Evolutionary conservation across 2,888 invertebrate genomes (phyloP).

Genomic region (Dione juno): DNA sequence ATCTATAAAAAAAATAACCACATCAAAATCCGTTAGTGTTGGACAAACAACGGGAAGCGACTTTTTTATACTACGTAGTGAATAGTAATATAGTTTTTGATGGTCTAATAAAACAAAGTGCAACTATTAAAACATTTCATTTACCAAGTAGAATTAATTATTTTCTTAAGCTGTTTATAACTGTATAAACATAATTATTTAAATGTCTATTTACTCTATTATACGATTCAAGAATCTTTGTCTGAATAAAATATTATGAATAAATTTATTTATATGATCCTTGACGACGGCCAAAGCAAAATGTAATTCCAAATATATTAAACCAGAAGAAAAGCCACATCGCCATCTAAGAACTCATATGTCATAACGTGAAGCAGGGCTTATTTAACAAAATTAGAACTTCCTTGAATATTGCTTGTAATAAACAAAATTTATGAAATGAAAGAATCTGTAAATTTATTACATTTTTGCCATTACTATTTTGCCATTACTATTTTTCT

Average conservation of each 20-base stretch:
- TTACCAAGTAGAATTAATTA: too few species aligned
- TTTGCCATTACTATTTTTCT: too few species aligned
- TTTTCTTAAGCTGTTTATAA: too few species aligned
- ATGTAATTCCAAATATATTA: conserved; percentile 11
- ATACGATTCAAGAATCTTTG: background rate
- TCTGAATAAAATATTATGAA: background rate
- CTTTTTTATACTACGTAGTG: too few species aligned
- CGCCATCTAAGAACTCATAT: background rate
- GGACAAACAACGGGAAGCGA: too few species aligned
- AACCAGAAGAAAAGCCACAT: conserved; percentile 8
- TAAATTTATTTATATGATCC: background rate
- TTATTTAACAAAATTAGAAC: background rate
- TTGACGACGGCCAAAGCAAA: conserved; percentile 6
- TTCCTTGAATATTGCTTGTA: background rate
- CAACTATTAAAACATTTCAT: too few species aligned
- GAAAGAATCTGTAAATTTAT: background rate
- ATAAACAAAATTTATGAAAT: background rate
- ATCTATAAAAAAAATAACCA: too few species aligned
- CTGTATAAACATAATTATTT: background rate
- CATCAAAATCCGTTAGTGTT: too few species aligned
- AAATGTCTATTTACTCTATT: too few species aligned
- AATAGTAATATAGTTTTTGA: too few species aligned
- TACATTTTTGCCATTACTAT: too few species aligned
- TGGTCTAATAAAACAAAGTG: too few species aligned
- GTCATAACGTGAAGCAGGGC: background rate